A percentile compares a stretch with the other conserved stretches of the same genome.
These are phyloP conservation scores for Cryptosula pallasiana DNA, from an alignment of 2,888 invertebrate species.

Conservation along the genomic window DNA sequence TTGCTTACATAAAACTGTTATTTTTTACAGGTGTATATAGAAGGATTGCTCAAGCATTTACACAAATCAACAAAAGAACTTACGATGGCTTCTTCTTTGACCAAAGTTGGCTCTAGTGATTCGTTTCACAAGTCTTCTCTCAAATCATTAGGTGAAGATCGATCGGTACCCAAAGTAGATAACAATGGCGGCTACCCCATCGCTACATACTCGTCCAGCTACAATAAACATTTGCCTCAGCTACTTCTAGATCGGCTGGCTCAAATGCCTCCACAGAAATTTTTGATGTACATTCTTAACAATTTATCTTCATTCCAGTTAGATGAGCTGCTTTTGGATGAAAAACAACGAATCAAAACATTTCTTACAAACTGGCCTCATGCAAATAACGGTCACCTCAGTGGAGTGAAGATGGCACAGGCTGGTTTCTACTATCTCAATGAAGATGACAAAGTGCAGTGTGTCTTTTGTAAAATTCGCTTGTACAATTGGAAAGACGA, in stretches of 20 bases:
- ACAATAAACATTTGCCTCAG: not conserved
- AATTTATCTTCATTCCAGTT: not conserved
- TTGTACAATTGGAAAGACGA: not conserved
- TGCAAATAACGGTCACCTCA: not conserved
- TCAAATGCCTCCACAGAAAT: not conserved
- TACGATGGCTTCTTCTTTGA: too few species aligned
- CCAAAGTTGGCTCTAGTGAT: too few species aligned
- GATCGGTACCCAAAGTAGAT: too few species aligned
- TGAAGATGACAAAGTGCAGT: not conserved
- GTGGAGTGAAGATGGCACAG: not conserved
- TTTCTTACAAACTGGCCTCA: constrained; percentile 15
- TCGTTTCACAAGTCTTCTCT: too few species aligned
- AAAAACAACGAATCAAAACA: constrained; percentile 5
- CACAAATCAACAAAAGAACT: too few species aligned
- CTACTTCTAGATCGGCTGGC: not conserved
- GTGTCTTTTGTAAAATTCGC: not conserved
- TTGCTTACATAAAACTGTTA: too few species aligned
- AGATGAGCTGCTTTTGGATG: not conserved
- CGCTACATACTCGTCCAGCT: not conserved
- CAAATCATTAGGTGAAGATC: too few species aligned
- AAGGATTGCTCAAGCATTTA: too few species aligned
- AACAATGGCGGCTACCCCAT: too few species aligned
- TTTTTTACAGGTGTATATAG: too few species aligned
- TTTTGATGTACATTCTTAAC: not conserved
- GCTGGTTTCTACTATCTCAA: constrained; percentile 12